Percentiles rank a stretch among this genome's conserved stretches.
phyloP scores from a whole-genome alignment of 2,113 vertebrate genomes.

The Sorex fumeus region DNA sequence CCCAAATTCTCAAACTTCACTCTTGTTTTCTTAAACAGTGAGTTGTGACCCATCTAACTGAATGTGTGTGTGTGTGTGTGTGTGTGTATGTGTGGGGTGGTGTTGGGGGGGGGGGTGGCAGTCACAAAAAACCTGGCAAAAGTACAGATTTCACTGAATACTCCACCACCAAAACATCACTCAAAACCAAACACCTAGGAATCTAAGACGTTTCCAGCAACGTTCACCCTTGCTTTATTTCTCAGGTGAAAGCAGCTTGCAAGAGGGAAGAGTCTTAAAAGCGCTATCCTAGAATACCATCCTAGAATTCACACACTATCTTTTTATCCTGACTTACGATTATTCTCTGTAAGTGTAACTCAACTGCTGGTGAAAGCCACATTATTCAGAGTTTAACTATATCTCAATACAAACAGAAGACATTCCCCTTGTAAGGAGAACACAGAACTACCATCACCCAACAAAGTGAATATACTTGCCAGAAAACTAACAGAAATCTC shows the following conservation, averaged over 20 bases:
- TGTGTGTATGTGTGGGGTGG: too few relatives aligned
- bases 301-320: neutral
- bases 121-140: too few relatives aligned
- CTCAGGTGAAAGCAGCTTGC: too few relatives aligned
- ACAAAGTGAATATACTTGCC: neutral
- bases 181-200: too few relatives aligned
- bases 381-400: neutral
- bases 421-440: neutral
- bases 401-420: conserved; percentile 40
- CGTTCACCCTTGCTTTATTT: too few relatives aligned
- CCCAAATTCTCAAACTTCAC: neutral
- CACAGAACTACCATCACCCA: neutral
- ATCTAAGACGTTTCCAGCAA: too few relatives aligned
- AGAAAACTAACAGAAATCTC: neutral
- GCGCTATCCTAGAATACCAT: neutral
- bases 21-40: neutral
- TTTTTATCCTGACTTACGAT: neutral
- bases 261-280: too few relatives aligned
- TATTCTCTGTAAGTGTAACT: neutral
- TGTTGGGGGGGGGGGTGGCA: too few relatives aligned
- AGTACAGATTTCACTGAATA: too few relatives aligned
- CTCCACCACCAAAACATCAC: too few relatives aligned
- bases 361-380: neutral
- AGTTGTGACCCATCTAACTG: too few relatives aligned
- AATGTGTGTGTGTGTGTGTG: too few relatives aligned